Conservation (phyloP, 53 echinoderm and acorn worm genomes). For the Actinopyga echinites region DNA sequence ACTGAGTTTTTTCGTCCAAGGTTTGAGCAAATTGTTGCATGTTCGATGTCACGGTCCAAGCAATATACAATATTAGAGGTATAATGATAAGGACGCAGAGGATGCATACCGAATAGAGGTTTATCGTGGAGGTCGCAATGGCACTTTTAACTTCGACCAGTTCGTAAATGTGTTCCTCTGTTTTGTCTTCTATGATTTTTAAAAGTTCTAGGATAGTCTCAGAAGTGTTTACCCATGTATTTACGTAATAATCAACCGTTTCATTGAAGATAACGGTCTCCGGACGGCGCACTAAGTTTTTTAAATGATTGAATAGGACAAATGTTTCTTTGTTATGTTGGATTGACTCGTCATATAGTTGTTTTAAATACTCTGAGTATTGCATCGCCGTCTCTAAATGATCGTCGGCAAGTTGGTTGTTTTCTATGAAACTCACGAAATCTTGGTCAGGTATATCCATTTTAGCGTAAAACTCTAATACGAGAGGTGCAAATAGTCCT, state of each 20-base stretch:
- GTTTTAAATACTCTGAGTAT: background rate
- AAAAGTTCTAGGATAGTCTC: conserved; percentile 48
- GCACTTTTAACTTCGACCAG: conserved; percentile 8
- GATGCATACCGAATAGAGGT: background rate
- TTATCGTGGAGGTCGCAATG: background rate
- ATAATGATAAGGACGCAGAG: conserved; percentile 39
- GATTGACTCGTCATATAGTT: background rate
- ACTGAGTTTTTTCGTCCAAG: conserved; percentile 64
- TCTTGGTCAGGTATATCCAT: conserved; percentile 17
- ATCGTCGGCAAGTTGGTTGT: conserved; percentile 40
- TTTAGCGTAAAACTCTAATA: conserved; percentile 53
- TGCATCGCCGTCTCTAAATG: conserved; percentile 59
- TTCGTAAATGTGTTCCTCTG: conserved; percentile 23
- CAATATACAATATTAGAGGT: conserved; percentile 59
- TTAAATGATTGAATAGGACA: conserved; percentile 11
- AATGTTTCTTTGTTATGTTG: background rate
- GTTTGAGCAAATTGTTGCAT: conserved; percentile 63
- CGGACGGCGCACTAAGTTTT: conserved; percentile 26
- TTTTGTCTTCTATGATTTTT: conserved; percentile 33
- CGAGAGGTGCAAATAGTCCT: conserved; percentile 63
- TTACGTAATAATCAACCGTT: conserved; percentile 14
- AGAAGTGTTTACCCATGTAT: conserved; percentile 45
- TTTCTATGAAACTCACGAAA: conserved; percentile 51
- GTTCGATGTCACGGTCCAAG: conserved; percentile 52
- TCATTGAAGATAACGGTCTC: background rate